Percentiles rank a stretch among this genome's conserved stretches.
Conservation (phyloP, 2,797 vertebrate species). For the Sebastes matsubarae region DNA sequence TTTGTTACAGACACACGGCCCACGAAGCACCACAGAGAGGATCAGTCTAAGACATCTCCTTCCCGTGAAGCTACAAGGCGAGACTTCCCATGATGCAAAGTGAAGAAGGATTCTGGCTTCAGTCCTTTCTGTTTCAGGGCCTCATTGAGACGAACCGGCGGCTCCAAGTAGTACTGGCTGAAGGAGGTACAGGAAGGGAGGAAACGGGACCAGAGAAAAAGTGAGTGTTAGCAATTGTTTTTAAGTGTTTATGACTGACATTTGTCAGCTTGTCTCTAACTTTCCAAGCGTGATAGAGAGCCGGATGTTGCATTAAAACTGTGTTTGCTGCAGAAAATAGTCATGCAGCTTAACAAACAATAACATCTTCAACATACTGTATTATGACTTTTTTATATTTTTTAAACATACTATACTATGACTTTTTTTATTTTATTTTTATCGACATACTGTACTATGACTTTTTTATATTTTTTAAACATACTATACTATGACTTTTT, state of each 20-base stretch:
- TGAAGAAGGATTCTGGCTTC: conserved; percentile 89
- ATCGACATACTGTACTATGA: no score
- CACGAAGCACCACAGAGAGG: neutral
- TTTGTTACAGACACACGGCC: conserved; percentile 4
- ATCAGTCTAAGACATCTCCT: conserved; percentile 79
- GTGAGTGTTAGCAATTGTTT: neutral
- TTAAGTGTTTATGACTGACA: neutral
- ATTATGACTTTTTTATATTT: no score
- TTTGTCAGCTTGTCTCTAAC: neutral
- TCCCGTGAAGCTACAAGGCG: conserved; percentile 78
- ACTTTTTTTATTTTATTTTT: no score
- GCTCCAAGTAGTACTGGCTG: conserved; percentile 91
- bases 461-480: no score
- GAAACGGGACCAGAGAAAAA: neutral
- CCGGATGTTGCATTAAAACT: no score
- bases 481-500: no score
- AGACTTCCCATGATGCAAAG: conserved; percentile 92
- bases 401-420: no score
- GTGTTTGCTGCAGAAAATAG: neutral
- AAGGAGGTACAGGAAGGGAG: neutral
- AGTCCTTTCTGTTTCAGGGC: conserved; percentile 88
- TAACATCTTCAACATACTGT: no score
- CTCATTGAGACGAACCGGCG: conserved; percentile 86
- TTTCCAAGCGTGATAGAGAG: neutral
- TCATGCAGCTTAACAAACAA: no score